Base-by-base conservation (phyloP, 2,797 vertebrate genomes). In the Acanthurus tractus region DNA sequence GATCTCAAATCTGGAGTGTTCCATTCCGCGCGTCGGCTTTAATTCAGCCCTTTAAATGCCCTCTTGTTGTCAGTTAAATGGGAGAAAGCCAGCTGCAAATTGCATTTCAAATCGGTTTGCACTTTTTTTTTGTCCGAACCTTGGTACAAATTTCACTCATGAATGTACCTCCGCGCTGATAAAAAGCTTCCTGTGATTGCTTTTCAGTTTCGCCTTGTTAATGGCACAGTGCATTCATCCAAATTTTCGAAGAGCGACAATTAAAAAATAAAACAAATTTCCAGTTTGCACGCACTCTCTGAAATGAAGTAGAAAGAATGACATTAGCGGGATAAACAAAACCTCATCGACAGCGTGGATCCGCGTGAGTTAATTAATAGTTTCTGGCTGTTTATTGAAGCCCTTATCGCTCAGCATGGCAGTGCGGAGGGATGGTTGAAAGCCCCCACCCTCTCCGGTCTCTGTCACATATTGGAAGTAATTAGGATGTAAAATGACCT, bases 401-500 rank as follows among this genome's bases (percentile, higher is more conserved):
- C 54, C 59, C 36, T 67, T 69, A 81, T 89, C 40, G 10, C 82
- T 56, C 77, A 63, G 79, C 77, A 5, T 56, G 72, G 66, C n/a
- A 2, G 49, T 52, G 63, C 69, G 50, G 56, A 44, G 58, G 44
- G 65, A 56, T 2, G 67, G 46, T 44, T 29, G 63, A 77, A 68
- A 77, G 56, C 80, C 34, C 57, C 20, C 53, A 50, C 74, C 20
- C 46, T 42, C 70, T 50, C 58, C 13, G 46, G 65, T 65, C 61
- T 77, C 69, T 86, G 74, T 87, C 74, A 81, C 67, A 53, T 77
- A 83, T 74, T 79, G 82, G 64, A 78, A 55, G 76, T 77, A 88
- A 91, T 93, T 91, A 89, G 74, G 68, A 36, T 72, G 42, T 48
- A 57, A 63, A 81, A 68, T 34, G 79, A 64, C 36, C 74, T 66